Conservation (phyloP, 2,113 vertebrate species). For the Mirounga angustirostris region DNA sequence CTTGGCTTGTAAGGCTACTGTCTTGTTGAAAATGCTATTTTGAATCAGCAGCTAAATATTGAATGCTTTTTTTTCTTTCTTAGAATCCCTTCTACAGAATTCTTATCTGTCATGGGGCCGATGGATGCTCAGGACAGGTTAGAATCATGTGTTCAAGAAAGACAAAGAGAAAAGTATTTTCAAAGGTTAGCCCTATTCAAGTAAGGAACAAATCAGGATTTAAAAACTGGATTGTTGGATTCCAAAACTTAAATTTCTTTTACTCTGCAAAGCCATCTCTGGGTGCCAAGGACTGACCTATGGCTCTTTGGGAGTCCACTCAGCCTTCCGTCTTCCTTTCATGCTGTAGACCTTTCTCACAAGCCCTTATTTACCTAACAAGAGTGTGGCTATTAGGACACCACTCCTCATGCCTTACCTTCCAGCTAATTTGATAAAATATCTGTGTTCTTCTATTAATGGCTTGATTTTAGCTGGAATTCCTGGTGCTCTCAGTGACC, state of each 20-base stretch:
- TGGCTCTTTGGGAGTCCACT: neutral
- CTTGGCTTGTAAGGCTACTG: neutral
- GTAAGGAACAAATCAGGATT: neutral
- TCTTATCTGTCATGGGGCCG: neutral
- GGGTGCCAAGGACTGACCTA: neutral
- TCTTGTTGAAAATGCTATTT: constrained; percentile 35
- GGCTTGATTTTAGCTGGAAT: neutral
- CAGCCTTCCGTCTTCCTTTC: neutral
- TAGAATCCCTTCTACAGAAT: neutral
- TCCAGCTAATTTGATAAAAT: neutral
- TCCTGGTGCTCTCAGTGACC: neutral
- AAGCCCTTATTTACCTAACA: fast-evolving
- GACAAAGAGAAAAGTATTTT: constrained; percentile 26
- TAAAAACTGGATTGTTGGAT: neutral
- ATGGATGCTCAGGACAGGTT: neutral
- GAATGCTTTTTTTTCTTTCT: neutral
- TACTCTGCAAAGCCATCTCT: neutral
- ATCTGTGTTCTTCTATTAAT: neutral
- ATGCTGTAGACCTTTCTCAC: fast-evolving
- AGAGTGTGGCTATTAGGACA: neutral
- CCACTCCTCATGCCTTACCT: neutral
- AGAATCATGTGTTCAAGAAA: constrained; percentile 9
- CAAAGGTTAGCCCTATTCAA: neutral
- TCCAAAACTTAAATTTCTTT: neutral
- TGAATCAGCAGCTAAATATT: neutral